Evolutionary conservation across 2,888 invertebrate genomes (phyloP), one percentile per base, ranked within the genome.

Genomic region (Conchocele bisecta): DNA sequence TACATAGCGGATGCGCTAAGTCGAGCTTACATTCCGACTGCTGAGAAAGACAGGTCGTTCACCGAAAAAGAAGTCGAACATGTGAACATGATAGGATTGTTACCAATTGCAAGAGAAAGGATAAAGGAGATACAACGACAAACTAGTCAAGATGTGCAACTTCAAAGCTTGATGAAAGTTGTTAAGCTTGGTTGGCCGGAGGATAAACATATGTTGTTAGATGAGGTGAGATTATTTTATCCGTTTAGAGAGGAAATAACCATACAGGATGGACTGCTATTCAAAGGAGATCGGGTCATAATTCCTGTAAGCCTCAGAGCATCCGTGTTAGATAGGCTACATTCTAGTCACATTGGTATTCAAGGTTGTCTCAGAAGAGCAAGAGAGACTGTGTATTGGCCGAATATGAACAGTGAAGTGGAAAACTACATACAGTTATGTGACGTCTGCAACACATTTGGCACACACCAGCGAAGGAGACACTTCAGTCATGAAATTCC

Each of bases 151-250:
- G 78, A 81, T 57, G 26, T 20, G 20, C 39, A 35, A 17, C 26
- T 77, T 4, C 31, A 44, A 28, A 50, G 22, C 51, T 29, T 80
- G 1, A 61, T 37, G 15, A 20, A 53, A 33, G n/a, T 57, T 11
- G 33, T 76, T 22, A 35, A 60, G n/a, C 31, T 51, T 7, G 79
- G 77, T 6, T 75, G 77, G 77, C 76, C 72, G 11, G 56, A 54
- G 9, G 31, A 41, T 2, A 60, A 66, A 33, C 9, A 41, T n/a
- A 17, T 33, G 17, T 33, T 58, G 2, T 63, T 73, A 37, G 7
- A 39, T 2, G 48, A 54, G 64, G 24, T 78, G 15, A 11, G n/a
- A 4, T 60, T 39, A 28, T 79, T 75, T 48, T 80, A 68, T 58
- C 33, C 53, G 9, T 60, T 69, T 22, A 28, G 81, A 20, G 67